Conservation (phyloP, 2,797 vertebrate genomes). For the Hydrocynus forskahlii region DNA sequence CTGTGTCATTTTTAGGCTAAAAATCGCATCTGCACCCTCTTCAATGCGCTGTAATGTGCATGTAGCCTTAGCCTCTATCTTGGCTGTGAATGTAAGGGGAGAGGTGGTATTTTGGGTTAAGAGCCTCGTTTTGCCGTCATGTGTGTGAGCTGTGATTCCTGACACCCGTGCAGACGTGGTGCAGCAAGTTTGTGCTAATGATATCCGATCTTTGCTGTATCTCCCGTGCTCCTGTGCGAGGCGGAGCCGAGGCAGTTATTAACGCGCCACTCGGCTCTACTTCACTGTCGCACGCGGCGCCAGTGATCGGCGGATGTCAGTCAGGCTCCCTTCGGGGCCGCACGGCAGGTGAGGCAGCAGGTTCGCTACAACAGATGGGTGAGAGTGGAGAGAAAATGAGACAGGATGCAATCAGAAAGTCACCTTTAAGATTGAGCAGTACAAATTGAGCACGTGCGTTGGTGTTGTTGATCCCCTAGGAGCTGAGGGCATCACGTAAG, state of each 20-base stretch:
- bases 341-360: constrained; percentile 45
- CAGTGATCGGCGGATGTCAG: constrained; percentile 67
- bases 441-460: constrained; percentile 4
- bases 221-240: constrained; percentile 55
- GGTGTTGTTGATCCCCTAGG: neutral
- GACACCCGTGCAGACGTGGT: constrained; percentile 52
- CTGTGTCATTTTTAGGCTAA: neutral
- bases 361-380: constrained; percentile 47
- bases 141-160: constrained; percentile 58
- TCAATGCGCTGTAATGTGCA: neutral
- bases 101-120: constrained; percentile 53
- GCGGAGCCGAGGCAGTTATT: constrained; percentile 68
- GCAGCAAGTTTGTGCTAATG: constrained; percentile 60
- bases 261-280: constrained; percentile 66
- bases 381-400: constrained; percentile 37
- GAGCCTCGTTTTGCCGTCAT: constrained; percentile 45
- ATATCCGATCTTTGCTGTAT: constrained; percentile 61
- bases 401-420: constrained; percentile 45
- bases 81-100: constrained; percentile 33
- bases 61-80: neutral
- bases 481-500: neutral
- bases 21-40: neutral
- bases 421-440: constrained; percentile 35
- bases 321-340: constrained; percentile 60
- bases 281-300: constrained; percentile 60